A percentile compares a stretch with the other conserved stretches of the same genome.
phyloP scores from a whole-genome alignment of 2,797 vertebrate genomes.

The Scyliorhinus canicula region DNA sequence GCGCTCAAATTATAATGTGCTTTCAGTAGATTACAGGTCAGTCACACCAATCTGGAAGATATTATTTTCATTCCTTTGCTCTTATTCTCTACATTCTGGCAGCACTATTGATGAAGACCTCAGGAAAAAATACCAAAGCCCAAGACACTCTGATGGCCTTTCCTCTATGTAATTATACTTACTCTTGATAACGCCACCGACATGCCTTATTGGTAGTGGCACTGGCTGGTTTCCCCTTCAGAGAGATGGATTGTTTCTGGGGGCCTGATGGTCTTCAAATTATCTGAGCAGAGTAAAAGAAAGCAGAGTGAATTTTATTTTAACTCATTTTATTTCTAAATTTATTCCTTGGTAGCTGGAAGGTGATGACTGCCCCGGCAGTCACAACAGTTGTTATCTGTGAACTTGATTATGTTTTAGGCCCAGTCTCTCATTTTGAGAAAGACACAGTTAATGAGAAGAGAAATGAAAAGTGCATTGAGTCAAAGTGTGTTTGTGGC shows the following conservation, averaged over 20 bases:
- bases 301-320: slow-evolving; percentile 66
- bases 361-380: slow-evolving; percentile 60
- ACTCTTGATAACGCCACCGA: slow-evolving; percentile 57
- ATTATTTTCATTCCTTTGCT: slow-evolving; percentile 39
- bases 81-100: slow-evolving; percentile 51
- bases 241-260: slow-evolving; percentile 60
- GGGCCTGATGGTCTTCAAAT: slow-evolving; percentile 61
- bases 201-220: slow-evolving; percentile 54
- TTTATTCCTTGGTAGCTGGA: slow-evolving; percentile 61
- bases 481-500: slow-evolving; percentile 66
- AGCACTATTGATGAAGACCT: slow-evolving; percentile 59
- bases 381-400: slow-evolving; percentile 68
- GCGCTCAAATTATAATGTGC: slow-evolving; percentile 51
- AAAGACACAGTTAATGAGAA: slow-evolving; percentile 71
- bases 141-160: slow-evolving; percentile 56
- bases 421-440: slow-evolving; percentile 62
- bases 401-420: slow-evolving; percentile 66
- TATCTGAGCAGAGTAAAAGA: slow-evolving; percentile 60
- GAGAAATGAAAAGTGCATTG: slow-evolving; percentile 65
- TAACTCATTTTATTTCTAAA: slow-evolving; percentile 70
- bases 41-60: slow-evolving; percentile 49
- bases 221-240: slow-evolving; percentile 54
- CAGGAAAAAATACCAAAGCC: slow-evolving; percentile 49
- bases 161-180: slow-evolving; percentile 58
- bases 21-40: slow-evolving; percentile 53